These are phyloP conservation scores for Psittacula derbiana DNA, from an alignment of 2,797 vertebrate genomes.

Conservation along the genomic window DNA sequence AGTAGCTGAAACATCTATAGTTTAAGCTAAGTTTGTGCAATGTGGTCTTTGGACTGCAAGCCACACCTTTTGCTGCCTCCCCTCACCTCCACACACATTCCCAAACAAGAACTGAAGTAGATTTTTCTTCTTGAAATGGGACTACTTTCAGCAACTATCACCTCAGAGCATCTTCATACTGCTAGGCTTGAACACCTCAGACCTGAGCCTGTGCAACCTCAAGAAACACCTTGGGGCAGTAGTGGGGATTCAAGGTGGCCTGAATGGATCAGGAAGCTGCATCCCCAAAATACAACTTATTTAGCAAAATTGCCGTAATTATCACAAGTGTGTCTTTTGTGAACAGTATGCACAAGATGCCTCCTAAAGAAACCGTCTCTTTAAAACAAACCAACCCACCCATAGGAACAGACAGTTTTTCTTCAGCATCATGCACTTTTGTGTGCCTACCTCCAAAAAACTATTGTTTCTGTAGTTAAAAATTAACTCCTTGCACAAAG, in stretches of 20 bases:
- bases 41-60: accelerated
- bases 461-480: neutral
- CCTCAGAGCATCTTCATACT: accelerated
- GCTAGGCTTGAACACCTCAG: neutral
- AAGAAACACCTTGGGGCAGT: neutral
- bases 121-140: neutral
- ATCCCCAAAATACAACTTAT: neutral
- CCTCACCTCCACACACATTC: neutral
- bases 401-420: neutral
- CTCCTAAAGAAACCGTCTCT: neutral
- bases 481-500: neutral
- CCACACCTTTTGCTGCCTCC: neutral
- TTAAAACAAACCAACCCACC: neutral
- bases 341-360: neutral
- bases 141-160: neutral
- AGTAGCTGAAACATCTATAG: neutral
- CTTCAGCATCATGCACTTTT: neutral
- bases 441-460: neutral
- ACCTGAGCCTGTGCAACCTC: neutral
- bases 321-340: neutral
- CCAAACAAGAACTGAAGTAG: neutral
- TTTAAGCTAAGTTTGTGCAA: neutral
- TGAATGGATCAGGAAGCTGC: neutral
- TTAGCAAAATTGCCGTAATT: neutral
- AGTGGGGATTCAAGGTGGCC: neutral